phyloP scores from a whole-genome alignment of 2,797 vertebrate genomes.

The Enteromius mattozi region DNA sequence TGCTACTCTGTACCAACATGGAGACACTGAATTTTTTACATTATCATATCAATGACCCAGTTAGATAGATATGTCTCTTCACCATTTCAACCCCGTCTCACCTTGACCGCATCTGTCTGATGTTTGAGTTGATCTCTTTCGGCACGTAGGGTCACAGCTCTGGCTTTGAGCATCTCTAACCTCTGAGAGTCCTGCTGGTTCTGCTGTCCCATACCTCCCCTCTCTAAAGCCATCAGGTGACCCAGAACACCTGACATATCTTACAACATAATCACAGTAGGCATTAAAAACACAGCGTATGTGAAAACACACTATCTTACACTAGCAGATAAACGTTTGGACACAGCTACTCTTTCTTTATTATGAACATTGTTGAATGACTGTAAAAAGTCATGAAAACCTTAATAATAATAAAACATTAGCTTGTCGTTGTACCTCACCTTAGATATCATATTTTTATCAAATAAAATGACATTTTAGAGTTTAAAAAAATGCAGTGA shows the following conservation, averaged over 20 bases:
- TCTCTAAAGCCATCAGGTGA: constrained; percentile 80
- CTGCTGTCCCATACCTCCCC: constrained; percentile 42
- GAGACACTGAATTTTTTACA: neutral
- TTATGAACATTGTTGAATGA: neutral
- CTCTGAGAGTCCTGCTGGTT: constrained; percentile 53
- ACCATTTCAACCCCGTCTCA: constrained; percentile 60
- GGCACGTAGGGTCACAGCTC: constrained; percentile 69
- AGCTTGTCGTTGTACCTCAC: too few species aligned
- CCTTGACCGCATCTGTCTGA: constrained; percentile 70
- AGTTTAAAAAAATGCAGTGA: neutral
- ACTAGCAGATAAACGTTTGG: neutral
- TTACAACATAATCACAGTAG: neutral
- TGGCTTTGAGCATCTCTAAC: constrained; percentile 64
- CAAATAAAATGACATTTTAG: neutral
- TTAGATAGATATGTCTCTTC: neutral
- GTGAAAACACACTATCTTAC: neutral
- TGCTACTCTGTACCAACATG: neutral
- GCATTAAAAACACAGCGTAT: neutral
- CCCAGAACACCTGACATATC: constrained; percentile 76
- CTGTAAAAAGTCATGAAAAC: neutral
- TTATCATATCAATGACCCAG: neutral
- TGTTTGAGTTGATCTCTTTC: constrained; percentile 77
- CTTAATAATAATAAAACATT: neutral
- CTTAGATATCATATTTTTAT: too few species aligned
- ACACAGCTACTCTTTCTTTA: neutral